Conservation (phyloP, 2,113 vertebrate species). For the Centrocercus urophasianus region DNA sequence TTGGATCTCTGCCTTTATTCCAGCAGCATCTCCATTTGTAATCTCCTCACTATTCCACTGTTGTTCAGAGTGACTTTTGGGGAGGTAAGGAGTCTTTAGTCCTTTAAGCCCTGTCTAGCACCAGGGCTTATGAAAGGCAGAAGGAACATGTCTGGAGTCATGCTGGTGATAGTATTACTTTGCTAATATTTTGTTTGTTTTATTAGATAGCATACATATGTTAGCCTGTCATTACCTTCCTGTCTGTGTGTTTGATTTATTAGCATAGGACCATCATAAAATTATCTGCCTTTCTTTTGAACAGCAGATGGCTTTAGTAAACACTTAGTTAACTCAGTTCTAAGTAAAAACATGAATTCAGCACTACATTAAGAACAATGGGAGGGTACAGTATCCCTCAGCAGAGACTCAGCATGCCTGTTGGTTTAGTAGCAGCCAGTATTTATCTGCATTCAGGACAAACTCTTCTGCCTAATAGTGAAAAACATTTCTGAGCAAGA, state of each 20-base stretch:
- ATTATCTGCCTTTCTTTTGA: constrained; percentile 34
- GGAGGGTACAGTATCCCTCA: not conserved
- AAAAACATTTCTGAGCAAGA: not conserved
- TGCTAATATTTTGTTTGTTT: constrained; percentile 53
- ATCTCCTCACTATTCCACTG: not conserved
- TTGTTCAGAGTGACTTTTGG: not conserved
- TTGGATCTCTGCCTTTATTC: not conserved
- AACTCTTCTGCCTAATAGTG: not conserved
- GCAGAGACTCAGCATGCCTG: not conserved
- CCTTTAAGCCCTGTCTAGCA: not conserved
- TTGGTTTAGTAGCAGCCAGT: not conserved
- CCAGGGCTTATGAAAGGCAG: not conserved
- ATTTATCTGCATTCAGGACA: not conserved
- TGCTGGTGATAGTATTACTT: not conserved
- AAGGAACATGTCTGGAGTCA: not conserved
- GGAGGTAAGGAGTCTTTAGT: not conserved
- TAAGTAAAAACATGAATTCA: constrained; percentile 71
- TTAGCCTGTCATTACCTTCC: constrained; percentile 35
- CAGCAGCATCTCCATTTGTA: not conserved
- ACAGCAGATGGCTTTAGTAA: constrained; percentile 68
- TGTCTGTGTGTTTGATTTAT: constrained; percentile 35
- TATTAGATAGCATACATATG: constrained; percentile 35
- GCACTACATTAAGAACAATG: not conserved
- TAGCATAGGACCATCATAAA: constrained; percentile 44
- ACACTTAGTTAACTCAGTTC: constrained; percentile 36